Base-by-base conservation (phyloP, 2,113 vertebrate genomes). In the Corapipo altera region DNA sequence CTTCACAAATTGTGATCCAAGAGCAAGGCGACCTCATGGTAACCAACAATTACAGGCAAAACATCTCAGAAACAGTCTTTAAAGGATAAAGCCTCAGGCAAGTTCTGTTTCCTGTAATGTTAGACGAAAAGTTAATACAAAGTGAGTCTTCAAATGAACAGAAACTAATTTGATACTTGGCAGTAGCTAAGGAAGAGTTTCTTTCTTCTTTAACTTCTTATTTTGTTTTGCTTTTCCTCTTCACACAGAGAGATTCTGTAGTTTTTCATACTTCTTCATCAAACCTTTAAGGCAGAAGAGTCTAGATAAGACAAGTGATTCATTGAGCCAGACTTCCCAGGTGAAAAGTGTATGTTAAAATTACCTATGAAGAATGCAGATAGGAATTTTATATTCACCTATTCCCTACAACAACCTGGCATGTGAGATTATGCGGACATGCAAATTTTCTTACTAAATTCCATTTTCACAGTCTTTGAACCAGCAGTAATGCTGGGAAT, bases 101-200 rank as follows among this genome's bases (percentile, higher is more conserved):
- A 95, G 85, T 97, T 97, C 93, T 97, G 95, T 97, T 98, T 98
- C 96, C 92, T 97, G 74, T 93, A 93, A 92, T 95, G 96, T 97
- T 96, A 96, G 90, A 94, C 88, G 76, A 92, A 93, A 98, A 97
- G 96, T 97, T 97, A 97, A 97, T 97, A 97, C 91, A 96, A 97
- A 98, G 91, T 94, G 46, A 91, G 93, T 96, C 95, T 97, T 97
- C 97, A 98, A 95, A 98, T 98, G 97, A 98, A 95, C 67, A 96
- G 97, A 97, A 98, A 96, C 95, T 98, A 97, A 97, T 98, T 95
- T 95, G 96, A 97, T 97, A 94, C 91, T 97, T 97, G 97, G 96
- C 95, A 94, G 87, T 94, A 96, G 77, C 78, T 94, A 89, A 97
- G 88, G 65, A 85, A 90, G 52, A 94, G 89, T 49, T 97, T 94